Base-by-base conservation (phyloP, 2,888 invertebrate species). In the Drosophila formosana region DNA sequence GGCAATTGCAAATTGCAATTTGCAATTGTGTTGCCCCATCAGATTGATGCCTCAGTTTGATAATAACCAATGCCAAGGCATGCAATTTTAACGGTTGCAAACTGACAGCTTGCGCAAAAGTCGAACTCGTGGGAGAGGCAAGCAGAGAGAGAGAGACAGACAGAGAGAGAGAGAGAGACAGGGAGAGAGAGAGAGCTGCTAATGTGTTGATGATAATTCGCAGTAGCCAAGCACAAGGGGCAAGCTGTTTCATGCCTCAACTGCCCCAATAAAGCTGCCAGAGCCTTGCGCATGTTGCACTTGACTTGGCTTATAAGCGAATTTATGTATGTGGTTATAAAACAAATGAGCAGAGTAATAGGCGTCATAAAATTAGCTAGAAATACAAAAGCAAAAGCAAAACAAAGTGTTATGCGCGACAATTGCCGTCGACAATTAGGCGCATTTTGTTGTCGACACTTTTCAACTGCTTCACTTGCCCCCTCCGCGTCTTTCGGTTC, bases 371-470 rank as follows among this genome's bases (percentile, higher is more conserved):
- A 82, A 82, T 82, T 85, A 88, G 79, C 78, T 39, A 64, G 56
- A 46, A 49, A 51, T 50, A 50, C 32, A 55, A 41, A 41, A 41
- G 18, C 6, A 75, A 62, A 75, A 45, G 18, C 3, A 66, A 76
- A 86, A 83, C 88, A 82, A 85, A 85, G 84, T 85, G 80, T 85
- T 85, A 85, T 85, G 83, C 39, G 84, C 87, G 73, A 78, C 86
- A 84, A 85, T 75, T 78, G 82, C 66, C 58, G 66, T 57, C 68
- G 78, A 76, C 88, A 85, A 85, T 85, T 88, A 85, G 88, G 79
- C 88, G 88, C 74, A 75, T 78, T 86, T 83, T 87, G 82, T 79
- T 80, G 80, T 75, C 79, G 75, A 66, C 82, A 81, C 68, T 70
- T 78, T 68, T 75, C 26, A 46, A 57, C 28, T 56, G 45, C 6